phyloP scores from a whole-genome alignment of 2,888 invertebrate genomes.

The Danaus chrysippus region DNA sequence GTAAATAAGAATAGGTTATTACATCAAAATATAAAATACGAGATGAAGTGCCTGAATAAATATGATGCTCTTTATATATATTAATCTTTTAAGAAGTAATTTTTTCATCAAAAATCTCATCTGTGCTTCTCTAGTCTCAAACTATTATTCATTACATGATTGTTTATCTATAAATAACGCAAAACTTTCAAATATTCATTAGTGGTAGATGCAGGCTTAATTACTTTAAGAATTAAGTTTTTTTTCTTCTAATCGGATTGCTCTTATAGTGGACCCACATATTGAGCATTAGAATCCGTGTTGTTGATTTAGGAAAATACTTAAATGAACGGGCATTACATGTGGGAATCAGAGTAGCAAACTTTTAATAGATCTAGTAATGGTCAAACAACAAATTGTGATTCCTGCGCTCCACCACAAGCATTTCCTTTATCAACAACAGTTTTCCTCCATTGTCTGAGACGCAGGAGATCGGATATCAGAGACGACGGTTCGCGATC shows the following conservation, averaged over 20 bases:
- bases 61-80: no score
- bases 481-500: conserved; percentile 53
- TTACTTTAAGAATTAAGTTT: conserved; percentile 56
- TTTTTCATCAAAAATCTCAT: no score
- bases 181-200: conserved; percentile 41
- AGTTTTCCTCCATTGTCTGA: conserved; percentile 69
- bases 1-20: conserved; percentile 11
- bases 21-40: conserved; percentile 36
- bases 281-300: conserved; percentile 68
- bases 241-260: conserved; percentile 52
- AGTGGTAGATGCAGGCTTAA: conserved; percentile 58
- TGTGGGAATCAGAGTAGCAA: conserved; percentile 48
- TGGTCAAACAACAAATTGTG: not conserved
- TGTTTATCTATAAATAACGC: no score
- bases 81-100: no score
- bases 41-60: conserved; percentile 30
- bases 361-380: conserved; percentile 23
- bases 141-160: no score
- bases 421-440: conserved; percentile 18
- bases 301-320: conserved; percentile 54
- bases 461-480: conserved; percentile 73
- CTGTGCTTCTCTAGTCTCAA: no score
- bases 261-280: conserved; percentile 48
- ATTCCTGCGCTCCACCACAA: no score
- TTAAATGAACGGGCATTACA: conserved; percentile 15